phyloP scores from a whole-genome alignment of 2,797 vertebrate genomes.

The Craterocephalus amniculus region DNA sequence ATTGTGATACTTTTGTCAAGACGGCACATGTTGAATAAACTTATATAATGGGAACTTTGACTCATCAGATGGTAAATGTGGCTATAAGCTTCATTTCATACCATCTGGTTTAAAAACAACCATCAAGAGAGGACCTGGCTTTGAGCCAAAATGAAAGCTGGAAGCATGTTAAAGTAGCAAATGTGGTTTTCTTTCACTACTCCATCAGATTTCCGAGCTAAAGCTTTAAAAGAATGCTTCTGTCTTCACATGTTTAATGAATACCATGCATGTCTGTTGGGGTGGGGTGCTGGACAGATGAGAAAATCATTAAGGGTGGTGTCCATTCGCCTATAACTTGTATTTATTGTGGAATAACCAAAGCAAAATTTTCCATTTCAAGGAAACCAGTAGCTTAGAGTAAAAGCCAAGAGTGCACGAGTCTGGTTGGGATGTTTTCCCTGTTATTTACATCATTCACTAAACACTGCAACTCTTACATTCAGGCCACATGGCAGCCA shows the following conservation, averaged over 20 bases:
- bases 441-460: conserved; percentile 39
- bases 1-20: background rate
- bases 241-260: conserved; percentile 22
- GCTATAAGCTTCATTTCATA: no score
- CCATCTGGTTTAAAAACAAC: background rate
- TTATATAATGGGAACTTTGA: background rate
- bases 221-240: conserved; percentile 15
- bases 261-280: conserved; percentile 39
- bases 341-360: background rate
- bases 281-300: conserved; percentile 30
- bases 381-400: background rate
- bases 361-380: conserved; percentile 12
- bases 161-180: background rate
- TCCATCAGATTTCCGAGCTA: conserved; percentile 2
- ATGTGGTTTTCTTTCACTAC: background rate
- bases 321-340: conserved; percentile 8
- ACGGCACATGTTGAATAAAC: background rate
- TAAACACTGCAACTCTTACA: conserved; percentile 13
- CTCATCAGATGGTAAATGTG: background rate
- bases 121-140: background rate
- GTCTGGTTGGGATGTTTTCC: background rate
- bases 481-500: background rate
- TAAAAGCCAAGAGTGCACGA: background rate
- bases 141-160: background rate
- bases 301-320: conserved; percentile 39